Evolutionary conservation across 1,140 invertebrate genomes (phyloP), one percentile per base, ranked within the genome.

Genomic region (Akabosia matsudoensis): DNA sequence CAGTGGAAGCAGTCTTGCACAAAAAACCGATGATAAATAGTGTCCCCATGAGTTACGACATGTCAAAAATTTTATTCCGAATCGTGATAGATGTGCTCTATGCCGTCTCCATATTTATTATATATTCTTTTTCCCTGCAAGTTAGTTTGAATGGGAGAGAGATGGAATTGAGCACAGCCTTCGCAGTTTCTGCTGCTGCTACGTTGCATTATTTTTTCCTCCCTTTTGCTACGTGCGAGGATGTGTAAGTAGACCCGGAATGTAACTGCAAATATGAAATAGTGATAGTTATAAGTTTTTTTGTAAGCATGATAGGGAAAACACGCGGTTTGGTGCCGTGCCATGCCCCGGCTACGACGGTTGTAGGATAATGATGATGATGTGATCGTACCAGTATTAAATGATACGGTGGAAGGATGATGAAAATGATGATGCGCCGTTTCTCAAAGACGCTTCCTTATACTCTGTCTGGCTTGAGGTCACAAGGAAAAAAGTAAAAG

Each of bases 21-120:
- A 67, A 67, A 67, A 67, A 75, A 51, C 61, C 37, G 45, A 74
- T 79, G 78, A 79, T 79, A 76, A 79, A 79, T 79, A 70, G 75
- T 79, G 64, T 51, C 61, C 31, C 70, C 33, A 72, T 72, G 70
- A 72, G 18, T 34, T 72, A 72, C 70, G 78, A 79, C 75, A 79
- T 79, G 78, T 76, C 78, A 79, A 79, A 79, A 79, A 76, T 79
- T 79, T 79, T 79, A 79, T 79, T 79, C 75, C 75, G 75, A 79
- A 79, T 67, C 52, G 74, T 76, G 78, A 79, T 79, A 76, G 75
- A 79, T 79, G 78, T 54, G 45, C 70, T 76, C 75, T 76, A 76
- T 73, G 70, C 71, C 56, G 75, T 73, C 75, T 76, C 75, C 75
- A 76, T 76, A 76, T 76, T 76, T 76, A 76, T 76, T 64, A 76